A percentile compares a stretch with the other conserved stretches of the same genome.
These are phyloP conservation scores for Limnephilus auricula DNA, from an alignment of 2,888 invertebrate genomes.

Conservation along the genomic window DNA sequence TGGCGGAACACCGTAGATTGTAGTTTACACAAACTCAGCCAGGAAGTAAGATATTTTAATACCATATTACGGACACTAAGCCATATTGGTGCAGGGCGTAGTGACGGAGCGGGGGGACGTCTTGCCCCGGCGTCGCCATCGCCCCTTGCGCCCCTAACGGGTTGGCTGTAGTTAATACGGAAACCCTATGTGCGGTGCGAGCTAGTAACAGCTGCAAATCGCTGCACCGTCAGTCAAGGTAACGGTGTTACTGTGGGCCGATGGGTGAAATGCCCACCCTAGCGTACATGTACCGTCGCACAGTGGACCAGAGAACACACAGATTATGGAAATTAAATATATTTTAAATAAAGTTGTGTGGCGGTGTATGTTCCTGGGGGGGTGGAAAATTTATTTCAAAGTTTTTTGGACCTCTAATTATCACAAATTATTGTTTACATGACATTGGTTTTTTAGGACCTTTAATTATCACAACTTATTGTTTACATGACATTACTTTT, in stretches of 20 bases:
- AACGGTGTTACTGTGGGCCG: background rate
- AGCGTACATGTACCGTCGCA: background rate
- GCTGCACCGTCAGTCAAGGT: background rate
- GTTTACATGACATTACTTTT: too few species aligned
- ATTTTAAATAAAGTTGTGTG: background rate
- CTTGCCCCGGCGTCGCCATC: background rate
- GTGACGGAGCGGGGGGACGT: background rate
- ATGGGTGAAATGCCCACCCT: background rate
- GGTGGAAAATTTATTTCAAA: too few species aligned
- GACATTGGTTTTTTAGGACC: too few species aligned
- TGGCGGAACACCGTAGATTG: background rate
- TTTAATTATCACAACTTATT: too few species aligned
- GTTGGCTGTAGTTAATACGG: conserved; percentile 14
- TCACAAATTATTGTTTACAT: too few species aligned
- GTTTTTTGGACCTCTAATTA: too few species aligned
- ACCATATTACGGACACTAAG: conserved; percentile 6
- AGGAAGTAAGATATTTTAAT: background rate
- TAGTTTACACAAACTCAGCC: background rate
- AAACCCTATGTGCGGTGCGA: background rate
- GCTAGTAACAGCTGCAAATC: background rate
- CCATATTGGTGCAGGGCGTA: background rate
- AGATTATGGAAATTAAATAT: background rate
- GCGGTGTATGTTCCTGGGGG: too few species aligned
- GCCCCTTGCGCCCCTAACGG: background rate
- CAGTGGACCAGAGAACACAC: background rate